phyloP scores from a whole-genome alignment of 2,113 vertebrate genomes.

The Rhagologus leucostigma region DNA sequence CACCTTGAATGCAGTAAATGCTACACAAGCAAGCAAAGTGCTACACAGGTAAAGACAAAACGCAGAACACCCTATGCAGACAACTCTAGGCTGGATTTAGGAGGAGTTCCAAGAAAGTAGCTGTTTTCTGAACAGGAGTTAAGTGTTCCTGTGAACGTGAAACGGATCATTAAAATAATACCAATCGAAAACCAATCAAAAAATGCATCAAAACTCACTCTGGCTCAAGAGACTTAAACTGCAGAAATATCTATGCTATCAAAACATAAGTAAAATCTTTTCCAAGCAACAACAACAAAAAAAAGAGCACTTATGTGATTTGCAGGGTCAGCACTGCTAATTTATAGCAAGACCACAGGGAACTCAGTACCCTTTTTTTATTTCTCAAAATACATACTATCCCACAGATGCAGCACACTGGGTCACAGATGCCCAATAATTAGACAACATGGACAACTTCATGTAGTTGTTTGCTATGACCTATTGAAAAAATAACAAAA shows the following conservation, averaged over 20 bases:
- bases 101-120: neutral
- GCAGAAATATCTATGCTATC: neutral
- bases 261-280: neutral
- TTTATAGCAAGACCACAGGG: neutral
- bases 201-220: neutral
- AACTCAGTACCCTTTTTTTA: neutral
- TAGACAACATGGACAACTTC: neutral
- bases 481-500: slow-evolving; percentile 3
- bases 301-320: neutral
- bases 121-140: no score
- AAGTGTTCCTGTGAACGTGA: neutral
- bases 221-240: neutral
- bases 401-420: neutral
- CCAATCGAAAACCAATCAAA: neutral
- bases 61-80: neutral
- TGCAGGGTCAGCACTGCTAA: neutral
- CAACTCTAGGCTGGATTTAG: neutral
- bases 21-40: neutral
- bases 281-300: neutral
- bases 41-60: neutral
- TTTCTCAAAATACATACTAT: neutral
- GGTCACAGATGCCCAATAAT: neutral
- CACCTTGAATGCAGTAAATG: neutral
- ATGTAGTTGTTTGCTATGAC: neutral
- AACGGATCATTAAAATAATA: neutral